Percentiles rank a stretch among this genome's conserved stretches.
These are phyloP conservation scores for Danio rerio DNA, from an alignment of 2,113 vertebrate species.

Conservation along the genomic window DNA sequence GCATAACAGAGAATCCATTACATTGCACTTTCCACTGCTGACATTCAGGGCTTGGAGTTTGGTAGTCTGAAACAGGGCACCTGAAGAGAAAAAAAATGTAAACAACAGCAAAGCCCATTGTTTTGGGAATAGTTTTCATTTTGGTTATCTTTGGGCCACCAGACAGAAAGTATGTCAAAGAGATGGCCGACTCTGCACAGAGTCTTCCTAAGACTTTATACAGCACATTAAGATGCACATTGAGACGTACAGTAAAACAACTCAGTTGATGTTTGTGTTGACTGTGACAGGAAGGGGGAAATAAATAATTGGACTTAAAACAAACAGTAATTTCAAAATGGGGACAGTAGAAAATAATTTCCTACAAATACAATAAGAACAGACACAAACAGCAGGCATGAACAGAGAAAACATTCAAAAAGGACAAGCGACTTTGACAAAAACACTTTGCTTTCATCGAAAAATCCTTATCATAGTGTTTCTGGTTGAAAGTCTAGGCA, in stretches of 20 bases:
- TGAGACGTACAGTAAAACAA: not conserved
- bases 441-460: conserved; percentile 14
- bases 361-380: conserved; percentile 24
- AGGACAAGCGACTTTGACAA: conserved; percentile 12
- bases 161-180: not conserved
- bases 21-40: conserved; percentile 31
- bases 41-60: conserved; percentile 47
- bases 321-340: not conserved
- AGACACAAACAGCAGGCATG: conserved; percentile 36
- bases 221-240: not conserved
- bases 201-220: not conserved
- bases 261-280: not conserved
- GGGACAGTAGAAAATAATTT: not conserved
- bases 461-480: conserved; percentile 9
- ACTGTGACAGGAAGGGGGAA: not conserved
- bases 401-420: conserved; percentile 45
- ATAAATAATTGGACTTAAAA: conserved; percentile 3
- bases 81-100: conserved; percentile 43
- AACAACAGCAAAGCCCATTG: conserved; percentile 47
- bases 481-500: conserved; percentile 25
- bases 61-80: conserved; percentile 36
- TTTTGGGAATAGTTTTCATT: conserved; percentile 33
- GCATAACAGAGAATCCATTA: conserved; percentile 33
- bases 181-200: not conserved
- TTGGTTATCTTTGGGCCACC: conserved; percentile 8